phyloP scores from a whole-genome alignment of 2,888 invertebrate genomes.

The Drosophila meridiana region DNA sequence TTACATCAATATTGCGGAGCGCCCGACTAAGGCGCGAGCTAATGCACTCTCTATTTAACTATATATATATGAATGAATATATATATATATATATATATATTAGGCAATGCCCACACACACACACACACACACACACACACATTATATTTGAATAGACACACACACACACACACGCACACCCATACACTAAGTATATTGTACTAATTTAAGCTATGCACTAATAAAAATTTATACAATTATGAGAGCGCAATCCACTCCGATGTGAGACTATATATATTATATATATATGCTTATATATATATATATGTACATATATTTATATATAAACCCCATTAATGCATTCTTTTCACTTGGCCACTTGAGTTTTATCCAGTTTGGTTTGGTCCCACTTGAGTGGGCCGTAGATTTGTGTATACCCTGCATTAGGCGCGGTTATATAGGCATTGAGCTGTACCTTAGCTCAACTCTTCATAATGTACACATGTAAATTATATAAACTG shows the following conservation, averaged over 20 bases:
- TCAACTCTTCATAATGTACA: too few species aligned
- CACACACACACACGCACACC: slow-evolving; percentile 11
- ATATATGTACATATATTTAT: slow-evolving; percentile 11
- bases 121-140: slow-evolving; percentile 5
- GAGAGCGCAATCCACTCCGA: slow-evolving; percentile 27
- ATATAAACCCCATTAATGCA: slow-evolving; percentile 35
- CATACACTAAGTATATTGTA: slow-evolving; percentile 59
- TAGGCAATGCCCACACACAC: slow-evolving; percentile 19
- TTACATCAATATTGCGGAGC: slow-evolving; percentile 79
- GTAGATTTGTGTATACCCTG: neutral
- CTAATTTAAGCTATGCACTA: slow-evolving; percentile 72
- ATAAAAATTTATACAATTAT: slow-evolving; percentile 68
- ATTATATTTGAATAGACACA: slow-evolving; percentile 5
- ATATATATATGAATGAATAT: neutral
- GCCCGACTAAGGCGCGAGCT: slow-evolving; percentile 23
- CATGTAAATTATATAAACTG: neutral
- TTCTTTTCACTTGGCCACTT: slow-evolving; percentile 38
- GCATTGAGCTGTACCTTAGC: too few species aligned
- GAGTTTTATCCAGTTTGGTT: slow-evolving; percentile 38
- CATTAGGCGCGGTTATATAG: neutral
- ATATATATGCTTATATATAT: neutral
- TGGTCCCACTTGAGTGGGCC: slow-evolving; percentile 14
- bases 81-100: neutral
- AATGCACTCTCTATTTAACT: neutral
- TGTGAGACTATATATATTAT: slow-evolving; percentile 8